Percentiles rank a stretch among this genome's conserved stretches.
Evolutionary conservation across 2,797 vertebrate species (phyloP).

Genomic region (Semotilus atromaculatus): DNA sequence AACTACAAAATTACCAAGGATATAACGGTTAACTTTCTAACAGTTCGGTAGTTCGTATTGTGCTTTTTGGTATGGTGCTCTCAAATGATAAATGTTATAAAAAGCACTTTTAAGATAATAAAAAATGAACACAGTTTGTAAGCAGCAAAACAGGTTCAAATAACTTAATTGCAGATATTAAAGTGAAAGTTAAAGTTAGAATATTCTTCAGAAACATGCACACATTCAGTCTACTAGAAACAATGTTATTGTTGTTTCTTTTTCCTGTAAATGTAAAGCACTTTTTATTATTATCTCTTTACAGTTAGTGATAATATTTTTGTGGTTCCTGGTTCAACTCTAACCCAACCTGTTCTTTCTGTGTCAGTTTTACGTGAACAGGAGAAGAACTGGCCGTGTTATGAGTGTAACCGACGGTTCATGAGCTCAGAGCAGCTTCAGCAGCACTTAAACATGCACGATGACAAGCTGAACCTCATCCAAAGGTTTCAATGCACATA

Average conservation of each 20-base stretch:
- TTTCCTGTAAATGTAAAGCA: neutral
- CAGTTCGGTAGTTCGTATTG: neutral
- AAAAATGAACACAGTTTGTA: neutral
- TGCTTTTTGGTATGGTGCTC: neutral
- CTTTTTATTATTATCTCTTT: too few relatives aligned
- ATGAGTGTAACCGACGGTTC: conserved; percentile 95
- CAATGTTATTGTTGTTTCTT: neutral
- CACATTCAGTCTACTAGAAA: neutral
- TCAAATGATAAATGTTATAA: neutral
- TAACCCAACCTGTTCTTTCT: neutral
- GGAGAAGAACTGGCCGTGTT: conserved; percentile 99
- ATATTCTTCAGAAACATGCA: too few relatives aligned
- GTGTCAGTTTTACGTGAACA: conserved; percentile 90
- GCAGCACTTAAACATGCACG: conserved; percentile 96
- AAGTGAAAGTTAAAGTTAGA: too few relatives aligned
- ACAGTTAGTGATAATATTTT: too few relatives aligned
- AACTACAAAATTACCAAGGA: neutral
- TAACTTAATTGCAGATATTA: neutral
- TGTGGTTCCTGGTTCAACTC: neutral
- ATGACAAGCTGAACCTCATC: conserved; percentile 92
- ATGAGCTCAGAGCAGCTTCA: conserved; percentile 97
- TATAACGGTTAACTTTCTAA: neutral
- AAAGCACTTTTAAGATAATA: neutral
- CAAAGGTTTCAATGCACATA: conserved; percentile 80
- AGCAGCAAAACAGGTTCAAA: neutral